Base-by-base conservation (phyloP, 2,888 invertebrate species). In the Limenitis camilla region DNA sequence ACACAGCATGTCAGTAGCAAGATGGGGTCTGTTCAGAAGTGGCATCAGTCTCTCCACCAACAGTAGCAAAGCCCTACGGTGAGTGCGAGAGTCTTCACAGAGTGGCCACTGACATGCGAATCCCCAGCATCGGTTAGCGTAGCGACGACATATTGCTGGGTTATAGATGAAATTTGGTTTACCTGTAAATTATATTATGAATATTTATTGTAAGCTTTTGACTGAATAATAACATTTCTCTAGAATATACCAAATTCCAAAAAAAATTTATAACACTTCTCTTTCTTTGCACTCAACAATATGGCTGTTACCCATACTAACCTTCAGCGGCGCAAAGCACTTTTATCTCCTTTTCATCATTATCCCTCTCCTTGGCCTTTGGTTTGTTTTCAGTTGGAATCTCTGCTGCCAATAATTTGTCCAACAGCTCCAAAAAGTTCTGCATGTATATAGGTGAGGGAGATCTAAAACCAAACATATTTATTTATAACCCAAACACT, bases 1-100 rank as follows among this genome's bases (percentile, higher is more conserved):
- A 89, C 96, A 95, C 27, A 98, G 89, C 83, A 97, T 97, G 75
- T 98, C 98, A 2, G 96, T 96, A 63, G 97, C 89, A 56, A 94
- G 85, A 49, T 96, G 88, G 7, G 98, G 97, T 66, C 92, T 92
- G 36, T 91, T 90, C 61, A 98, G 88, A 76, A 95, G 90, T 11
- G 93, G 91, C 85, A 98, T 89, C 29, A 97, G 90, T 49, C 93
- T 89, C 74, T 97, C 96, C 46, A 97, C 90, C 8, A 98, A 84
- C 49, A 95, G 90, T 57, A 96, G 88, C 39, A 98, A 85, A 49
- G 96, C 89, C 63, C 94, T 92, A 52, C 94, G 93, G 69, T 96
- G 95, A 3, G 91, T 90, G 54, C 72, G 73, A 5, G 88, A 69
- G 39, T 89, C 81, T n/a, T 79, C 78, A 29, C 92, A 90, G 61